These are phyloP conservation scores for Aurelia sp. DNA, from an alignment of 30 jellyfish, hydroid and myxozoan genomes.

Conservation along the genomic window DNA sequence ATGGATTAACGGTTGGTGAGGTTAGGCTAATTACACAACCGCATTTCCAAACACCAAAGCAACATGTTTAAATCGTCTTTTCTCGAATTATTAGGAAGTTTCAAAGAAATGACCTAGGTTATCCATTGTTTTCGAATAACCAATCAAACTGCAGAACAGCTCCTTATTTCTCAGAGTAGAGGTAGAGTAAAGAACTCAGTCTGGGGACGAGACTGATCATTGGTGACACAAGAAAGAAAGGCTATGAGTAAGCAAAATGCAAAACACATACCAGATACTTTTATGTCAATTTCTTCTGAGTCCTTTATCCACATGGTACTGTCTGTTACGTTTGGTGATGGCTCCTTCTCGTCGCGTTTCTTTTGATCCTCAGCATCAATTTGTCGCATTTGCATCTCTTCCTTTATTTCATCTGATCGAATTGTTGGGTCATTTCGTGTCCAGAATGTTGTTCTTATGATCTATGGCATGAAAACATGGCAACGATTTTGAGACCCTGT, in stretches of 20 bases:
- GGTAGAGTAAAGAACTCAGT: no score
- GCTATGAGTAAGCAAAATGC: not conserved
- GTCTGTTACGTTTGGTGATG: not conserved
- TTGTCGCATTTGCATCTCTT: slow-evolving; percentile 68
- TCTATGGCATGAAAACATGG: slow-evolving; percentile 17
- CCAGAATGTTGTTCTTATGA: slow-evolving; percentile 91
- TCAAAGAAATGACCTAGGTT: no score
- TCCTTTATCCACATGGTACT: slow-evolving; percentile 48
- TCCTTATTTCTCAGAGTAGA: no score
- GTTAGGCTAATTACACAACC: no score
- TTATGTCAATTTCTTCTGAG: slow-evolving; percentile 9
- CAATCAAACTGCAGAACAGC: no score
- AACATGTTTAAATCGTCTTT: no score
- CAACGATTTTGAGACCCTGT: no score
- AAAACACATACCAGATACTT: slow-evolving; percentile 18
- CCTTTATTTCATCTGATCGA: slow-evolving; percentile 82
- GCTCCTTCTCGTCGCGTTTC: slow-evolving; percentile 10
- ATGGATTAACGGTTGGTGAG: no score
- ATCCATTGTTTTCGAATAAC: no score
- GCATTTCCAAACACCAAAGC: no score
- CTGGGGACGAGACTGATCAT: no score
- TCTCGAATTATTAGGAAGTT: no score
- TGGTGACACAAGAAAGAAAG: not conserved
- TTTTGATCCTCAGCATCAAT: slow-evolving; percentile 65
- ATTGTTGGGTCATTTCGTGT: slow-evolving; percentile 76